A percentile compares a stretch with the other conserved stretches of the same genome.
Evolutionary conservation across 2,888 invertebrate species (phyloP).

Genomic region (Belgica antarctica): DNA sequence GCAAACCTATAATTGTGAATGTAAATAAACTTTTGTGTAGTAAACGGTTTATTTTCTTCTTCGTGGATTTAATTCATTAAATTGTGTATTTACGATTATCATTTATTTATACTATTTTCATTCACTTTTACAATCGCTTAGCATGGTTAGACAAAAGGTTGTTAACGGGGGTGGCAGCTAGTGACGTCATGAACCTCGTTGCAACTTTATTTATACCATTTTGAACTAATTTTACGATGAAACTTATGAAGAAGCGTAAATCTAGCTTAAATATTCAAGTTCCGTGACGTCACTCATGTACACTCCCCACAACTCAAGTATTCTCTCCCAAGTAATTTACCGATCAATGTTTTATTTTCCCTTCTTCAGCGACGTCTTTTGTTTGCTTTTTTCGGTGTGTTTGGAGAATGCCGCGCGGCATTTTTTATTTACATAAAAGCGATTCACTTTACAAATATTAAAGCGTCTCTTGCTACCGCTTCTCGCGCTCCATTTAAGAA

Average conservation of each 20-base stretch:
- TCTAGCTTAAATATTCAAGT: too few relatives aligned
- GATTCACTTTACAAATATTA: conserved; percentile 31
- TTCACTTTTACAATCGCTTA: conserved; percentile 19
- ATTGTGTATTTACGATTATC: conserved; percentile 38
- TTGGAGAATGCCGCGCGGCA: conserved; percentile 32
- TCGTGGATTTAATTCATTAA: conserved; percentile 32
- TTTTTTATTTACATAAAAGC: conserved; percentile 26
- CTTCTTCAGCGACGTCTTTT: too few relatives aligned
- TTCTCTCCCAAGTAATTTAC: conserved; percentile 17
- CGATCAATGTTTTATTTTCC: neutral
- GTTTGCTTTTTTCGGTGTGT: neutral
- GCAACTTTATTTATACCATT: too few relatives aligned
- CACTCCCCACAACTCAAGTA: too few relatives aligned
- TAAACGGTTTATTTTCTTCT: conserved; percentile 33
- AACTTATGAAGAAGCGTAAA: too few relatives aligned
- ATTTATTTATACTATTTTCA: conserved; percentile 24
- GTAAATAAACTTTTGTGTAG: conserved; percentile 32
- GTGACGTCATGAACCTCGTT: too few relatives aligned
- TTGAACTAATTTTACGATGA: too few relatives aligned
- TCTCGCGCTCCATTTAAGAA: conserved; percentile 30
- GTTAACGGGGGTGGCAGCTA: too few relatives aligned
- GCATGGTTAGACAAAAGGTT: conserved; percentile 7
- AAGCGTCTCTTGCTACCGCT: conserved; percentile 25
- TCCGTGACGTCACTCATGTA: too few relatives aligned
- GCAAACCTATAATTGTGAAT: conserved; percentile 24